Evolutionary conservation across 2,113 vertebrate species (phyloP).

Genomic region (Serinus canaria): DNA sequence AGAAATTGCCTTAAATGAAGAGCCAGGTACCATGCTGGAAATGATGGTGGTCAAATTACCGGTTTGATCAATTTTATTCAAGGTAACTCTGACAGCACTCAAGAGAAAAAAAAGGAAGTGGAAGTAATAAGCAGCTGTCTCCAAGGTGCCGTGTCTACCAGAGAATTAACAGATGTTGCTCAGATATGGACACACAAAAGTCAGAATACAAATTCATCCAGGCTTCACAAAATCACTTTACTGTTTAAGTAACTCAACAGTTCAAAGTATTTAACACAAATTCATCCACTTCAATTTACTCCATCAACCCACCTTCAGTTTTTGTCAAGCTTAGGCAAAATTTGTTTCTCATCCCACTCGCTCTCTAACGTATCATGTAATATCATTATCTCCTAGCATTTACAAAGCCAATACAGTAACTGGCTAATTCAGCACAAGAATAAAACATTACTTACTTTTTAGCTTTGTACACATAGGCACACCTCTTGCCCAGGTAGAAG

Average conservation of each 20-base stretch:
- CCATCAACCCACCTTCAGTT: background rate
- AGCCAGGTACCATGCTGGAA: background rate
- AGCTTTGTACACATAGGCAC: conserved; percentile 98
- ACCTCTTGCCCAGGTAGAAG: conserved; percentile 96
- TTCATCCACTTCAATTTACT: background rate
- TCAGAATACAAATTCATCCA: background rate
- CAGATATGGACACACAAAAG: fast-evolving
- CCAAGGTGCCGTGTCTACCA: background rate
- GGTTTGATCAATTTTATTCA: background rate
- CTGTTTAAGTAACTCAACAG: background rate
- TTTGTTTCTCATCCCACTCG: background rate
- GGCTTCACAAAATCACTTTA: background rate
- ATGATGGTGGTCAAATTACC: fast-evolving
- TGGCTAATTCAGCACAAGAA: background rate
- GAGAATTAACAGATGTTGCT: background rate
- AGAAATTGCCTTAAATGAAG: background rate
- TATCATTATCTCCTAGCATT: no score
- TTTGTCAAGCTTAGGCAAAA: background rate
- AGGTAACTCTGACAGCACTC: background rate
- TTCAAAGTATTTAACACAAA: background rate
- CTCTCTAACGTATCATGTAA: background rate
- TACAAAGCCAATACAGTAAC: fast-evolving
- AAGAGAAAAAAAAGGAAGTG: background rate
- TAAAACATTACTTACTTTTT: conserved; percentile 85
- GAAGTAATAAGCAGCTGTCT: background rate